Conservation (phyloP, 30 jellyfish, hydroid and myxozoan genomes). For the Cassiopea andromeda region DNA sequence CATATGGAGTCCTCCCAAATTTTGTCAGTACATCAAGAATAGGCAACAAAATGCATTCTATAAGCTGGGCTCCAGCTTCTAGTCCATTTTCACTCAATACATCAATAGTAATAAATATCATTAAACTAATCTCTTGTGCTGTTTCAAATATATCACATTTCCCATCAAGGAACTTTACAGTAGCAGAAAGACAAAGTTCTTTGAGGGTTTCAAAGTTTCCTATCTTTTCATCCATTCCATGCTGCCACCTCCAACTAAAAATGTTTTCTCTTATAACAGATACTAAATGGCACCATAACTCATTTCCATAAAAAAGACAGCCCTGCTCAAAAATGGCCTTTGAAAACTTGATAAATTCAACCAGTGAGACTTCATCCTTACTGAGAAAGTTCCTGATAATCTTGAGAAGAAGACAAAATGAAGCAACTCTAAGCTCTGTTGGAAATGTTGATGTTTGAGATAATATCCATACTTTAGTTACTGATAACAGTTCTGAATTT, state of each 20-base stretch:
- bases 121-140: constrained; percentile 14
- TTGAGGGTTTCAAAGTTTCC: not conserved
- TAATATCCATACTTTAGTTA: constrained; percentile 43
- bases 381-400: constrained; percentile 22
- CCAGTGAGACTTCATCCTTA: not conserved
- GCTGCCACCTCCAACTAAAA: not conserved
- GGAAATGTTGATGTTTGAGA: constrained; percentile 51
- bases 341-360: constrained; percentile 25
- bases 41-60: not conserved
- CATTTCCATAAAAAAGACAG: constrained; percentile 34
- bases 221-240: not conserved
- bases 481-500: constrained; percentile 7
- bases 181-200: not conserved
- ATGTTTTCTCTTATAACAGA: not conserved
- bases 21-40: constrained; percentile 4
- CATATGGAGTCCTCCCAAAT: constrained; percentile 38
- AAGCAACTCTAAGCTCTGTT: constrained; percentile 53
- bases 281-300: constrained; percentile 16
- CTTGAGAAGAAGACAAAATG: constrained; percentile 20
- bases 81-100: not conserved
- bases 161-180: constrained; percentile 4
- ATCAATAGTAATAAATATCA: constrained; percentile 24
- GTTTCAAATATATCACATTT: constrained; percentile 3
- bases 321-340: constrained; percentile 41
- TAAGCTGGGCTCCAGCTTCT: not conserved